phyloP scores from a whole-genome alignment of 2,113 vertebrate species.

The Phylloscopus trochiloides region DNA sequence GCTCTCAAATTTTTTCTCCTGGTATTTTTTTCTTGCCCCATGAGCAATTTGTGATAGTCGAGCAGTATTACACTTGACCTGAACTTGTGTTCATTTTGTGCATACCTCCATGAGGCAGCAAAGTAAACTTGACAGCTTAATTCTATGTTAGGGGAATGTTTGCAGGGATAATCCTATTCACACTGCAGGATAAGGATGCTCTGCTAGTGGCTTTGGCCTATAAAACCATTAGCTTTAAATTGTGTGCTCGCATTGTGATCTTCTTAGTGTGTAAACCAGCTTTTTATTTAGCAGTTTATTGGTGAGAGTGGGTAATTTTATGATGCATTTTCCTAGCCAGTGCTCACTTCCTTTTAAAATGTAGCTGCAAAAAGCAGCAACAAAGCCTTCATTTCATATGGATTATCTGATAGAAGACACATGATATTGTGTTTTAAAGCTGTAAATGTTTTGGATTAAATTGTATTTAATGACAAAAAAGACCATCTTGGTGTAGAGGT shows the following conservation, averaged over 20 bases:
- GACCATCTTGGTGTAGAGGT: not conserved
- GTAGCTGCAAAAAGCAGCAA: conserved; percentile 13
- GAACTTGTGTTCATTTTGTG: conserved; percentile 50
- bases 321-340: conserved; percentile 2
- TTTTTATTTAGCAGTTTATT: conserved; percentile 57
- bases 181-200: conserved; percentile 61
- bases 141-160: conserved; percentile 71
- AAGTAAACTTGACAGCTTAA: conserved; percentile 71
- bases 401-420: not conserved
- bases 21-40: not conserved
- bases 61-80: conserved; percentile 38
- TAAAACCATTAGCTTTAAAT: conserved; percentile 74
- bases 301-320: conserved; percentile 28
- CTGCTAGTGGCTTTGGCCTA: conserved; percentile 62
- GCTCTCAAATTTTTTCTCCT: not conserved
- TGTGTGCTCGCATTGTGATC: conserved; percentile 59
- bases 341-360: not conserved
- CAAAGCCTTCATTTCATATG: not conserved
- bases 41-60: conserved; percentile 12
- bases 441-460: not conserved
- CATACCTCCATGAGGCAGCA: not conserved
- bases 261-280: conserved; percentile 70
- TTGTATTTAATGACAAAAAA: not conserved
- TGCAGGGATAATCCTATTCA: conserved; percentile 72
- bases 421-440: not conserved